Evolutionary conservation across 1,140 invertebrate genomes (phyloP), one percentile per base, ranked within the genome.

Genomic region (Oncopodura yosiiana): DNA sequence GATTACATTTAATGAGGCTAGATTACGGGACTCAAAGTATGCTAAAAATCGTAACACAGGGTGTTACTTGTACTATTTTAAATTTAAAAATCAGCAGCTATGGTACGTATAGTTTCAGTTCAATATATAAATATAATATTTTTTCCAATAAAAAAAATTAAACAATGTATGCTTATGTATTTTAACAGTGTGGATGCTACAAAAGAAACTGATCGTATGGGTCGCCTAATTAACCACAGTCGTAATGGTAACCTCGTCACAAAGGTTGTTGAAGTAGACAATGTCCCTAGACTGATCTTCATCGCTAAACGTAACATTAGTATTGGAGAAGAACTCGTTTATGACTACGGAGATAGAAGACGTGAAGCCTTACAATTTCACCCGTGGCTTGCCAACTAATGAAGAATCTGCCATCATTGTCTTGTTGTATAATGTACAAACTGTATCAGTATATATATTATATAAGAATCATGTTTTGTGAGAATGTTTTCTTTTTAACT

Each of bases 11-110:
- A 72, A 75, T 6, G 83, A 85, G 68, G 96, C 95, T 1, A 82
- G 84, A 58, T 74, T 81, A 43, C 74, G 92, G 36, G 96, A 99
- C 68, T 69, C 73, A 32, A 69, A 79, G 34, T 99, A 99, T 72
- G 81, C 87, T 2, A 74, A 83, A 70, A 87, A 94, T 71, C 79
- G 84, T 59, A 82, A 81, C 57, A 82, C 86, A 18, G 95, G 95
- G 26, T 99, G 94, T 69, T 99, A 99, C 67, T 99, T 99, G 94
- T 99, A 99, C 75, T 99, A 97, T 73, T 99, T 99, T 71, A 84
- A 83, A 65, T 81, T 90, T 69, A 83, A 83, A 63, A 84, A 84
- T 69, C 82, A 86, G 69, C 84, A 88, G 69, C 96, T 92, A 78
- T 99, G 92, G 89, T 93, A 74, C 79, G 79, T 73, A 16, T n/a